Conservation (phyloP, 2,797 vertebrate species). For the Hyperoplus immaculatus region DNA sequence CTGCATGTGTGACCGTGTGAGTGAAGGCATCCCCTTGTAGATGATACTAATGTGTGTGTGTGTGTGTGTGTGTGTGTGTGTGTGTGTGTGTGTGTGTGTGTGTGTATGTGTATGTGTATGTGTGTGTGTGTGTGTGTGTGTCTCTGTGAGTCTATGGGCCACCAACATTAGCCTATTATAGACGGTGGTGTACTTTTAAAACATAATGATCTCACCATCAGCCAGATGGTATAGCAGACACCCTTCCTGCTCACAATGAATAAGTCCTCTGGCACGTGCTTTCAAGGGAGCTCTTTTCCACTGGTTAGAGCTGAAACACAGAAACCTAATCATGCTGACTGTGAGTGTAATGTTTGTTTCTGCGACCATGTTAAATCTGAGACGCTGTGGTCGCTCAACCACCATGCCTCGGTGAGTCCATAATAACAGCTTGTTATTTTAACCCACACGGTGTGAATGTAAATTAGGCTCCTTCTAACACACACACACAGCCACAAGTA, state of each 20-base stretch:
- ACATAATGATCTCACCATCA: slow-evolving; percentile 67
- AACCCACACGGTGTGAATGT: slow-evolving; percentile 41
- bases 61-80: slow-evolving; percentile 36
- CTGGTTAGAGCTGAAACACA: slow-evolving; percentile 27
- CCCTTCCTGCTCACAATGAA: slow-evolving; percentile 41
- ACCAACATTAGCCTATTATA: slow-evolving; percentile 73
- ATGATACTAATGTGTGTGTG: neutral
- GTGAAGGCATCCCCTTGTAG: neutral
- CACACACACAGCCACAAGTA: slow-evolving; percentile 23
- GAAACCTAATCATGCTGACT: slow-evolving; percentile 30
- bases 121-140: slow-evolving; percentile 5
- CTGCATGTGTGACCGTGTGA: neutral
- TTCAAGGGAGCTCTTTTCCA: slow-evolving; percentile 17
- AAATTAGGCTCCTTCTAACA: slow-evolving; percentile 32
- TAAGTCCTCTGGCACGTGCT: slow-evolving; percentile 41
- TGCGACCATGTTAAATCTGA: slow-evolving; percentile 48
- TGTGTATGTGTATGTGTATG: slow-evolving; percentile 20
- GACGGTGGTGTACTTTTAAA: slow-evolving; percentile 65
- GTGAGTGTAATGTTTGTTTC: slow-evolving; percentile 8
- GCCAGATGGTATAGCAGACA: slow-evolving; percentile 52
- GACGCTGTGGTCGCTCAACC: slow-evolving; percentile 54
- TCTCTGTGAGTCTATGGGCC: neutral
- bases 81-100: slow-evolving; percentile 27
- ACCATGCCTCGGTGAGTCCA: slow-evolving; percentile 40
- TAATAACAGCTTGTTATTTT: slow-evolving; percentile 52